Percentiles rank a stretch among this genome's conserved stretches.
Evolutionary conservation across 2,888 invertebrate genomes (phyloP).

Genomic region (Rhodophaea formosa): DNA sequence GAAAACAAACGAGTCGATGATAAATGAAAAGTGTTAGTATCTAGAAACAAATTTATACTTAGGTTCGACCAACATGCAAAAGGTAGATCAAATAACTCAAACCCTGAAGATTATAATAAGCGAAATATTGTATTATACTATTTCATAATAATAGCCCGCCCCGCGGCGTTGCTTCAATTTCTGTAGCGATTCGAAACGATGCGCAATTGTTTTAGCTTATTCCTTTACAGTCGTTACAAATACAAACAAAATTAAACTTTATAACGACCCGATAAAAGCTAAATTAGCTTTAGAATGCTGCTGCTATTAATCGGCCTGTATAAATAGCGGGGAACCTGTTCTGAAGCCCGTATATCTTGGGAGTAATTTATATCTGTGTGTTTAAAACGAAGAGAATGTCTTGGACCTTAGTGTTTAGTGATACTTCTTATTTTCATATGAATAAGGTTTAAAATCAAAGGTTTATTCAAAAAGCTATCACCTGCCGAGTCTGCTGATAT

Average conservation of each 20-base stretch:
- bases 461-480: background rate
- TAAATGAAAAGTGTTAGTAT: background rate
- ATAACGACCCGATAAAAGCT: slow-evolving; percentile 18
- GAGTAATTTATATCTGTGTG: slow-evolving; percentile 19
- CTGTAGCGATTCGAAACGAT: slow-evolving; percentile 33
- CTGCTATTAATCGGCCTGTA: slow-evolving; percentile 37
- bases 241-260: slow-evolving; percentile 23
- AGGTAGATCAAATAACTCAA: background rate
- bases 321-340: slow-evolving; percentile 45
- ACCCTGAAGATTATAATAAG: slow-evolving; percentile 2
- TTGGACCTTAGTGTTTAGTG: slow-evolving; percentile 3
- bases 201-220: slow-evolving; percentile 47
- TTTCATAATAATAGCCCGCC: slow-evolving; percentile 35
- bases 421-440: background rate
- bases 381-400: slow-evolving; percentile 22
- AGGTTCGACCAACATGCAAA: background rate
- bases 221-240: slow-evolving; percentile 28
- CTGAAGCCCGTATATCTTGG: slow-evolving; percentile 29
- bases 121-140: slow-evolving; percentile 8
- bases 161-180: slow-evolving; percentile 30
- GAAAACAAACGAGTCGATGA: background rate
- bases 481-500: background rate
- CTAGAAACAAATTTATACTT: background rate
- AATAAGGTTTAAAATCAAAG: background rate
- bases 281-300: slow-evolving; percentile 1